Conservation (phyloP, 1,140 invertebrate genomes). For the Apis laboriosa region DNA sequence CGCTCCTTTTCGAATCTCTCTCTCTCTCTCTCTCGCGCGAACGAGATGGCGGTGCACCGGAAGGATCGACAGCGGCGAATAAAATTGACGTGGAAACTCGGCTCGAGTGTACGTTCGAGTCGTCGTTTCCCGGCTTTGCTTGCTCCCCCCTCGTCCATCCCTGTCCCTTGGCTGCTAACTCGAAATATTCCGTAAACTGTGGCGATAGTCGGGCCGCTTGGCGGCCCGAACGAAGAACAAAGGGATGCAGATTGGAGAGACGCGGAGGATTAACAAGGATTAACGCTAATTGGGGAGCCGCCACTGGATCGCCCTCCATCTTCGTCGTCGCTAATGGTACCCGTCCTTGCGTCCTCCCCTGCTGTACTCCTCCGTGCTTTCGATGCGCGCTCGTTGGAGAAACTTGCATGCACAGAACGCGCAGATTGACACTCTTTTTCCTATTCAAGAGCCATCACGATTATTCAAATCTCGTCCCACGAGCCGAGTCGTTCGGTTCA, state of each 20-base stretch:
- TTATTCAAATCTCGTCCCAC: conserved; percentile 74
- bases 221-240: conserved; percentile 68
- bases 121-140: background rate
- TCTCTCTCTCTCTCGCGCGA: background rate
- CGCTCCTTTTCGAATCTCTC: background rate
- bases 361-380: background rate
- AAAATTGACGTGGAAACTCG: conserved; percentile 18
- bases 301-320: conserved; percentile 6
- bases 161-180: background rate
- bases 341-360: background rate
- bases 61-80: conserved; percentile 28
- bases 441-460: conserved; percentile 73
- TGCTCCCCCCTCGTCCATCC: background rate
- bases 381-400: conserved; percentile 16
- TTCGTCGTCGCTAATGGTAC: conserved; percentile 21
- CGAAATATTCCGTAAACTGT: conserved; percentile 35
- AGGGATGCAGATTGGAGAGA: conserved; percentile 75
- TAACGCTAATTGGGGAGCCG: conserved; percentile 75
- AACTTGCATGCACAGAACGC: background rate
- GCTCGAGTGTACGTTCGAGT: background rate
- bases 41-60: background rate
- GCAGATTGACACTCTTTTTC: conserved; percentile 70
- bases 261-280: conserved; percentile 73
- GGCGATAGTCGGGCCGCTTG: conserved; percentile 51
- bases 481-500: background rate